These are phyloP conservation scores for Sturmia bella DNA, from an alignment of 2,888 invertebrate genomes.

Conservation along the genomic window DNA sequence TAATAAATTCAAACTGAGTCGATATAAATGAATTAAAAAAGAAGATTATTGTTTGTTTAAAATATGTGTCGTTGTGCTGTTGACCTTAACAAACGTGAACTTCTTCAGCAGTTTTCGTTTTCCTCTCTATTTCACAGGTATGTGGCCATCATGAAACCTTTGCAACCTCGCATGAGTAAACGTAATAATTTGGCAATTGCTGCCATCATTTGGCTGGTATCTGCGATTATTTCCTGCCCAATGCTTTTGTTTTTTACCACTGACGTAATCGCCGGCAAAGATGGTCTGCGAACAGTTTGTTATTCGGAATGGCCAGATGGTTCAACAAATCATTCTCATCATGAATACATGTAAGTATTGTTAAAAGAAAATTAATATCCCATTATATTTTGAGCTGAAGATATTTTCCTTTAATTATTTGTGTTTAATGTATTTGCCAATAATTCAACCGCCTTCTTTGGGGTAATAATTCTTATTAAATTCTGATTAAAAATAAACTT, in stretches of 20 bases:
- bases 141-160: conserved; percentile 96
- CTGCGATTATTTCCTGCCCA: conserved; percentile 91
- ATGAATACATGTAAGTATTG: conserved; percentile 89
- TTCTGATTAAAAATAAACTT: too few species aligned
- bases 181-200: conserved; percentile 92
- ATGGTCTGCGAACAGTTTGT: conserved; percentile 88
- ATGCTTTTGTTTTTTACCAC: conserved; percentile 93
- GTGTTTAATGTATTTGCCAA: too few species aligned
- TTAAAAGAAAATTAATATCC: too few species aligned
- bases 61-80: too few species aligned
- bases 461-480: too few species aligned
- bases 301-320: conserved; percentile 94
- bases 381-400: too few species aligned
- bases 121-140: conserved; percentile 85
- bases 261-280: conserved; percentile 83
- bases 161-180: conserved; percentile 93
- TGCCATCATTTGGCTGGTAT: conserved; percentile 91
- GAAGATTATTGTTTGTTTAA: too few species aligned
- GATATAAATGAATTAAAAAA: too few species aligned
- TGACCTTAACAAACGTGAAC: too few species aligned
- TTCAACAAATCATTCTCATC: conserved; percentile 85
- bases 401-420: too few species aligned
- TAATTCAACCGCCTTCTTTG: too few species aligned
- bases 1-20: too few species aligned
- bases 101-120: background rate